Percentiles rank a stretch among this genome's conserved stretches.
Conservation (phyloP, 2,797 vertebrate genomes). For the Poecilia velifera region DNA sequence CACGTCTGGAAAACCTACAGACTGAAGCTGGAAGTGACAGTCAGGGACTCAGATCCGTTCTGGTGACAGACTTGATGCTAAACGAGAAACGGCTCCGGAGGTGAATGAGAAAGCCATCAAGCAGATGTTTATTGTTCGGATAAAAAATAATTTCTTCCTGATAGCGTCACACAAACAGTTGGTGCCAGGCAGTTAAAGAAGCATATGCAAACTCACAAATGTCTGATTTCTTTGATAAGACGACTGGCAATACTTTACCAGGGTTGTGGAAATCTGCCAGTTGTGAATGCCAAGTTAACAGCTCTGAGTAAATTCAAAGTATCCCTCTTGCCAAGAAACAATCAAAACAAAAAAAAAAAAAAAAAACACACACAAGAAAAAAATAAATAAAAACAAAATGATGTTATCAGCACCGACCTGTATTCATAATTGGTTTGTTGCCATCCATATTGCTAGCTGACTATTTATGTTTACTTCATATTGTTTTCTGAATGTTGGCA, state of each 20-base stretch:
- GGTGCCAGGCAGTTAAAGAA: slow-evolving; percentile 49
- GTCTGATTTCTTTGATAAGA: slow-evolving; percentile 57
- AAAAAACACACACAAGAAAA: not conserved
- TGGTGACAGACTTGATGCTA: slow-evolving; percentile 53
- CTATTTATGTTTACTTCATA: slow-evolving; percentile 57
- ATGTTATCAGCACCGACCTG: slow-evolving; percentile 52
- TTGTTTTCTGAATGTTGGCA: slow-evolving; percentile 50
- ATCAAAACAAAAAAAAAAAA: not conserved
- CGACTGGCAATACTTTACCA: slow-evolving; percentile 54
- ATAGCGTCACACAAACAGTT: slow-evolving; percentile 24
- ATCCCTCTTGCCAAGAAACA: slow-evolving; percentile 53
- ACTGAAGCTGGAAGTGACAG: slow-evolving; percentile 76
- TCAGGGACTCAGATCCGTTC: slow-evolving; percentile 67
- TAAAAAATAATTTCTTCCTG: slow-evolving; percentile 46
- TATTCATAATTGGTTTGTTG: slow-evolving; percentile 53
- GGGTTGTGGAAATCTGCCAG: slow-evolving; percentile 60
- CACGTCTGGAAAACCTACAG: slow-evolving; percentile 68
- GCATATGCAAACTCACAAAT: slow-evolving; percentile 44
- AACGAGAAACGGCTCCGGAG: slow-evolving; percentile 51
- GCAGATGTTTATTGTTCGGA: slow-evolving; percentile 60
- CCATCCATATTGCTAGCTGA: slow-evolving; percentile 45
- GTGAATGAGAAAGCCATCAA: slow-evolving; percentile 30
- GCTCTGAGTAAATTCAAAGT: slow-evolving; percentile 56
- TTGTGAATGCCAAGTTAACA: slow-evolving; percentile 53
- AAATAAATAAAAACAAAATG: slow-evolving; percentile 44